phyloP scores from a whole-genome alignment of 2,888 invertebrate species.

The Leucania comma region DNA sequence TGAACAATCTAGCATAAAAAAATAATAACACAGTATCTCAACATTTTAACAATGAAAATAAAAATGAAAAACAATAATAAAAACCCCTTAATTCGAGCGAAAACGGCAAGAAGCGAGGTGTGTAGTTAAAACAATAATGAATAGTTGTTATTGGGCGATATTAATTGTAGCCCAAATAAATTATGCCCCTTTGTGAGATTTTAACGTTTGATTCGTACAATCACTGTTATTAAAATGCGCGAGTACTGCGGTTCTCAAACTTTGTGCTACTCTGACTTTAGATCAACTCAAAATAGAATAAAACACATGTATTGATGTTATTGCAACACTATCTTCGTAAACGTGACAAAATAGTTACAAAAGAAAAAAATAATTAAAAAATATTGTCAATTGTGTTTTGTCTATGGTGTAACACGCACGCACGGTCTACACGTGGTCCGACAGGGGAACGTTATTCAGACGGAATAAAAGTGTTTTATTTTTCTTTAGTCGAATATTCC shows the following conservation, averaged over 20 bases:
- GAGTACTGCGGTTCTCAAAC: slow-evolving; percentile 54
- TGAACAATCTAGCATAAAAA: slow-evolving; percentile 48
- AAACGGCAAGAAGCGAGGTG: slow-evolving; percentile 63
- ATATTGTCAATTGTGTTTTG: no score
- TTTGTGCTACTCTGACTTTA: background rate
- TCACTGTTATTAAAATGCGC: slow-evolving; percentile 79
- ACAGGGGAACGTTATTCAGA: no score
- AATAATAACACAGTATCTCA: slow-evolving; percentile 55
- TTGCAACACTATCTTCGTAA: no score
- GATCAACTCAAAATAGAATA: no score
- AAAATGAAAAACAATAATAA: slow-evolving; percentile 59
- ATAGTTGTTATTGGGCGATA: slow-evolving; percentile 81
- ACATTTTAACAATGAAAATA: slow-evolving; percentile 58
- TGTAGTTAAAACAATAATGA: slow-evolving; percentile 81
- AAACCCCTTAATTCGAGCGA: slow-evolving; percentile 42
- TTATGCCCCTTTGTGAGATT: slow-evolving; percentile 74
- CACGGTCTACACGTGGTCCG: no score
- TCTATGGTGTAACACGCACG: no score
- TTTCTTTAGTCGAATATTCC: no score
- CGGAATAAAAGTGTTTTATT: no score
- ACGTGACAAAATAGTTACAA: no score
- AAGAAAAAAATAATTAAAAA: no score
- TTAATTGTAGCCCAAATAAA: slow-evolving; percentile 82
- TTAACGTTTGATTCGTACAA: slow-evolving; percentile 79
- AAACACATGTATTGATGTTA: no score